Conservation (phyloP, 2,797 vertebrate species). For the Buphagus erythrorhynchus region DNA sequence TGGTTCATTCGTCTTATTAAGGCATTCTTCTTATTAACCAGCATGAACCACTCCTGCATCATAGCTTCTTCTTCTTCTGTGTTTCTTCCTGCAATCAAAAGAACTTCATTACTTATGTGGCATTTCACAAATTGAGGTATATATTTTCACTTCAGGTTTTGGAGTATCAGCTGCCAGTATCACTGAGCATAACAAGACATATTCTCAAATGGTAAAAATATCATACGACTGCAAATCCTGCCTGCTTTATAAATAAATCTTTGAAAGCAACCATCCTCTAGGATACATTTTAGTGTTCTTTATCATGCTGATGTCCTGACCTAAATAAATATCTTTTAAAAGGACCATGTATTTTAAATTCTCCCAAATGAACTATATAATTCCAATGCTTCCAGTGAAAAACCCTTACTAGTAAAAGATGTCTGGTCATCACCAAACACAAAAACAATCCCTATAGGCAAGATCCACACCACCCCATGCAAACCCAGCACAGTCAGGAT, state of each 20-base stretch:
- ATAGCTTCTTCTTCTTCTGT: slow-evolving; percentile 97
- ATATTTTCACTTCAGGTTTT: background rate
- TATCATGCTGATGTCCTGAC: slow-evolving; percentile 34
- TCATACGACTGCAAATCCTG: background rate
- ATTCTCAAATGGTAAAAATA: slow-evolving; percentile 16
- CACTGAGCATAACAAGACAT: background rate
- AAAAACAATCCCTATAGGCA: slow-evolving; percentile 23
- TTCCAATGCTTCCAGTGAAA: slow-evolving; percentile 54
- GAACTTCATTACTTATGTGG: background rate
- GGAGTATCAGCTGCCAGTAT: background rate
- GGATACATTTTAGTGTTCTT: slow-evolving; percentile 8
- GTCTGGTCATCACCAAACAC: background rate
- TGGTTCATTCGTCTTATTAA: slow-evolving; percentile 97
- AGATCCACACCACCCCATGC: background rate
- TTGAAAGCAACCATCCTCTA: background rate
- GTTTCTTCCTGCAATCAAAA: slow-evolving; percentile 86
- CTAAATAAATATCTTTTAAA: slow-evolving; percentile 54
- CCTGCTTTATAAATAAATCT: background rate
- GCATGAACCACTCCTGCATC: slow-evolving; percentile 99
- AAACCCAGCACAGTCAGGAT: background rate
- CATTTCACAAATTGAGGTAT: background rate
- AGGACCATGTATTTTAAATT: slow-evolving; percentile 33
- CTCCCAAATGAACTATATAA: slow-evolving; percentile 32
- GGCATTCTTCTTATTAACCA: slow-evolving; percentile 99
- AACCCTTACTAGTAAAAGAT: slow-evolving; percentile 12